phyloP scores from a whole-genome alignment of 1,140 invertebrate genomes.

The Mizuhopecten yessoensis region DNA sequence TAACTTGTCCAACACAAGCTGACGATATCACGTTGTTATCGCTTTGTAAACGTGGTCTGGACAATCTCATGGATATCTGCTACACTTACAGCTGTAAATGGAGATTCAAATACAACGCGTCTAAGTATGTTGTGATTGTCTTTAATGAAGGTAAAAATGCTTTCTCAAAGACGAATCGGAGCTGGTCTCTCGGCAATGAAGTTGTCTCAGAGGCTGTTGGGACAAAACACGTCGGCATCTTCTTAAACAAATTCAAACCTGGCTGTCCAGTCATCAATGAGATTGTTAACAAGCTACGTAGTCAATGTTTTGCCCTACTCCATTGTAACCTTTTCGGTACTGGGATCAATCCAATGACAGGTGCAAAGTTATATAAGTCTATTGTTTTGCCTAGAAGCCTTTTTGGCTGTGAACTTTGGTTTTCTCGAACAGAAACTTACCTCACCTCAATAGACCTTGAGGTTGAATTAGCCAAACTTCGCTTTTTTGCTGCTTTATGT shows the following conservation, averaged over 20 bases:
- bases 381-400: neutral
- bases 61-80: too few relatives aligned
- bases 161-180: neutral
- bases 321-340: neutral
- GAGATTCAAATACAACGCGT: neutral
- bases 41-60: too few relatives aligned
- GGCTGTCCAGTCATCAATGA: neutral
- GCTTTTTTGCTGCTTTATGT: neutral
- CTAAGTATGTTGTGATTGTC: neutral
- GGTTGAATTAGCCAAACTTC: too few relatives aligned
- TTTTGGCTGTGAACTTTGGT: neutral
- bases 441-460: too few relatives aligned
- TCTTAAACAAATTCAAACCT: neutral
- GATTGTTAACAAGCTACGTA: neutral
- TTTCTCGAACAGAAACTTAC: neutral
- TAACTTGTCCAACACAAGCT: too few relatives aligned
- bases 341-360: neutral
- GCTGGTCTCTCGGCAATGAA: neutral
- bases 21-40: neutral
- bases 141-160: neutral
- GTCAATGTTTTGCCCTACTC: neutral
- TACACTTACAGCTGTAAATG: too few relatives aligned
- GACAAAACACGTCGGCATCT: neutral
- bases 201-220: neutral
- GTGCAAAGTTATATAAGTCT: neutral